A percentile compares a stretch with the other conserved stretches of the same genome.
phyloP scores from a whole-genome alignment of 30 jellyfish, hydroid and myxozoan genomes.

The Hydractinia echinata region DNA sequence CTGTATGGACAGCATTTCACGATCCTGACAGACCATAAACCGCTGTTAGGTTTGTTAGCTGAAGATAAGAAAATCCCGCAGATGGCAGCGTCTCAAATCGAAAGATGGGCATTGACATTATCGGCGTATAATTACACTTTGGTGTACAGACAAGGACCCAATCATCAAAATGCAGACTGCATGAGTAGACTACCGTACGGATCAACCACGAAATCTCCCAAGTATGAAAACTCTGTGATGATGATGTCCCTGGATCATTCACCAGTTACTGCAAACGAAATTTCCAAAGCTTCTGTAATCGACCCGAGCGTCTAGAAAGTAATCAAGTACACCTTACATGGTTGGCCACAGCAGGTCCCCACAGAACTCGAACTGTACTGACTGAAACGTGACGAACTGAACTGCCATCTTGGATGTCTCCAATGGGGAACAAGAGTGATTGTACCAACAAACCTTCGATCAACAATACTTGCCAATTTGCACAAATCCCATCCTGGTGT shows the following conservation, averaged over 20 bases:
- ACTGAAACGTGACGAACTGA: conserved; percentile 10
- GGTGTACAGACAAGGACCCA: conserved; percentile 40
- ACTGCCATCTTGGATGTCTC: conserved; percentile 11
- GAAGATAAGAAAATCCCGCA: conserved; percentile 27
- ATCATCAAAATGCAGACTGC: conserved; percentile 38
- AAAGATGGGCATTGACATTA: conserved; percentile 35
- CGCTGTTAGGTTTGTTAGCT: conserved; percentile 34
- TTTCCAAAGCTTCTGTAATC: conserved; percentile 7
- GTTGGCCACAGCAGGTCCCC: conserved; percentile 15
- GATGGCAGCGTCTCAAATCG: conserved; percentile 30
- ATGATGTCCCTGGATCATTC: no score
- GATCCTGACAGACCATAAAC: conserved; percentile 30
- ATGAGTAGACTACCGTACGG: conserved; percentile 36
- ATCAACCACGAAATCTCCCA: background rate
- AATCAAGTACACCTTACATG: conserved; percentile 3
- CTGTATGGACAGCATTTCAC: conserved; percentile 59
- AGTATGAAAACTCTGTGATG: no score
- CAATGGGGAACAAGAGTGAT: conserved; percentile 12
- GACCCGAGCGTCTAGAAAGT: conserved; percentile 11
- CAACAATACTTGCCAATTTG: conserved; percentile 11
- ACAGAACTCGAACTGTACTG: conserved; percentile 6
- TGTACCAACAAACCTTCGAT: conserved; percentile 12
- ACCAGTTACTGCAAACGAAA: conserved; percentile 4
- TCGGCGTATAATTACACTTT: conserved; percentile 23
- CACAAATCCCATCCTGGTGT: conserved; percentile 9